Evolutionary conservation across 2,797 vertebrate species (phyloP).

Genomic region (Euthynnus affinis): DNA sequence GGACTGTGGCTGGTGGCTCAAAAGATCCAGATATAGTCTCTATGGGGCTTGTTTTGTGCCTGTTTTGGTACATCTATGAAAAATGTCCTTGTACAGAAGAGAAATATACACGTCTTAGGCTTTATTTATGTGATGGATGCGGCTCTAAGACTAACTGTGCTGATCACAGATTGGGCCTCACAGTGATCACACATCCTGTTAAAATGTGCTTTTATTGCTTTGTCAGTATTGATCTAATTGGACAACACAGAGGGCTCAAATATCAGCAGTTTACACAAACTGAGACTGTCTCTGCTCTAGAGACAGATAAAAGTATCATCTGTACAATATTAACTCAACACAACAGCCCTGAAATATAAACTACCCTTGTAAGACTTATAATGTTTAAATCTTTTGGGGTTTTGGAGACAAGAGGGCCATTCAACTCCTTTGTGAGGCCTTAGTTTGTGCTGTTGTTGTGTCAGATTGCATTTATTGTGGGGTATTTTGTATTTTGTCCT

Average conservation of each 20-base stretch:
- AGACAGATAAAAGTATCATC: neutral
- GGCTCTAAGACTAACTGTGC: too few relatives aligned
- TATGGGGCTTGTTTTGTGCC: too few relatives aligned
- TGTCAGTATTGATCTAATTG: neutral
- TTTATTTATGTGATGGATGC: neutral
- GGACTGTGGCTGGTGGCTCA: too few relatives aligned
- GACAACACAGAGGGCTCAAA: neutral
- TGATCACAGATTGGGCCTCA: too few relatives aligned
- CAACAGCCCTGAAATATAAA: neutral
- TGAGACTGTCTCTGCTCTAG: neutral
- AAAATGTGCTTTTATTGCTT: neutral
- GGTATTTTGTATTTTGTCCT: neutral
- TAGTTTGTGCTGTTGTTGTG: neutral
- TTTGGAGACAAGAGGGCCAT: neutral
- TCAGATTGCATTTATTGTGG: neutral
- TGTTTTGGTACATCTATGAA: too few relatives aligned
- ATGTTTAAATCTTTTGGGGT: neutral
- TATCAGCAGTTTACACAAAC: constrained; percentile 4
- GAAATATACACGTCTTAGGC: neutral
- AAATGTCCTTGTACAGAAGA: too few relatives aligned
- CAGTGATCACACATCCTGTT: neutral
- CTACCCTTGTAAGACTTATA: neutral
- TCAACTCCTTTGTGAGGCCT: neutral
- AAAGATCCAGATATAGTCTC: too few relatives aligned
- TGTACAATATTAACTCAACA: constrained; percentile 1